phyloP scores from a whole-genome alignment of 2,797 vertebrate species.

The Lacerta agilis region DNA sequence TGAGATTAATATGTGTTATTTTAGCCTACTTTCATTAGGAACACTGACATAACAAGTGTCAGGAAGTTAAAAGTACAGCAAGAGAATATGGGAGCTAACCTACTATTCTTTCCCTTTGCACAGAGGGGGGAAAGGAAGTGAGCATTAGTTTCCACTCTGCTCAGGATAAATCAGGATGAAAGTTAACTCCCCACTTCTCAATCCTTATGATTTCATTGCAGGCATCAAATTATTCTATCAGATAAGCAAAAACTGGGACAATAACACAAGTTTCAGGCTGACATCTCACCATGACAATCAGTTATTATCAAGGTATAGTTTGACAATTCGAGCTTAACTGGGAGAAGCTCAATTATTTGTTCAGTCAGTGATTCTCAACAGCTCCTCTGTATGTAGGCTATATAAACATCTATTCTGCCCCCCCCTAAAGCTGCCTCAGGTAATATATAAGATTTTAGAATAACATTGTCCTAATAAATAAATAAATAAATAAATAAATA shows the following conservation, averaged over 20 bases:
- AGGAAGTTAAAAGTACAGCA: not conserved
- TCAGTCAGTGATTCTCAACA: constrained; percentile 26
- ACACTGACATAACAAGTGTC: not conserved
- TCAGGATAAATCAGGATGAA: not conserved
- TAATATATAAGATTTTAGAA: not conserved
- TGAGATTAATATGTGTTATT: not conserved
- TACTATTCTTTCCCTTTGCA: not conserved
- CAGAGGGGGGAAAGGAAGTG: not conserved
- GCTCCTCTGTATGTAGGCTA: not conserved
- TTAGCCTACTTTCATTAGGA: not conserved
- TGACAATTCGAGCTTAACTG: constrained; percentile 22
- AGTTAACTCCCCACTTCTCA: not conserved
- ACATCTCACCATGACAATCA: constrained; percentile 41
- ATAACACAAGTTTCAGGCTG: constrained; percentile 40
- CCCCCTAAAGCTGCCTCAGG: not conserved
- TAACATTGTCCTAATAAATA: constrained; percentile 38
- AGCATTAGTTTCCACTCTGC: not conserved
- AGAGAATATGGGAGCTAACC: not conserved
- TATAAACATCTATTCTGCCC: constrained; percentile 40
- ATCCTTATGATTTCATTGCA: not conserved
- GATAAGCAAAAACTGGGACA: constrained; percentile 46
- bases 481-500: too few species aligned
- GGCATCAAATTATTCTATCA: not conserved
- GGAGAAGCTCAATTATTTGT: constrained; percentile 45
- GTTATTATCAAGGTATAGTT: constrained; percentile 24